phyloP scores from a whole-genome alignment of 2,113 vertebrate genomes.

The Leucosticte australis region DNA sequence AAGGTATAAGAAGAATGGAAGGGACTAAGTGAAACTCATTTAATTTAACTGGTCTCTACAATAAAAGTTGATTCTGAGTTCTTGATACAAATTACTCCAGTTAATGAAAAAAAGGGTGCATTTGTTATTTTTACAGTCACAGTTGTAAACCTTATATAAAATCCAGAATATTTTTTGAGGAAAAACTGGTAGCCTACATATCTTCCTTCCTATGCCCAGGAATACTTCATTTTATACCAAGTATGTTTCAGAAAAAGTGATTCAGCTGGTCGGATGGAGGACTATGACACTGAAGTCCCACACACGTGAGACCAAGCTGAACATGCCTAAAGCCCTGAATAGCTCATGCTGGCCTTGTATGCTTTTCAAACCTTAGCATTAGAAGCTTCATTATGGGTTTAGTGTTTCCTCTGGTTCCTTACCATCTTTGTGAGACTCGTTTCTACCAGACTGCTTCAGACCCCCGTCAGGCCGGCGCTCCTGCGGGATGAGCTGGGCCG shows the following conservation, averaged over 20 bases:
- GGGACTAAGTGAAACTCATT: background rate
- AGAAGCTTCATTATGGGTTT: background rate
- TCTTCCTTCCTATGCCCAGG: background rate
- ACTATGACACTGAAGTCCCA: background rate
- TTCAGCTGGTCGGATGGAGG: background rate
- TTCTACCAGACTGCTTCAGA: background rate
- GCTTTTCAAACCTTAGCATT: background rate
- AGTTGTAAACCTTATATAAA: background rate
- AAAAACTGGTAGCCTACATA: background rate
- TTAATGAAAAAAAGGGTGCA: background rate
- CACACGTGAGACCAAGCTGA: background rate
- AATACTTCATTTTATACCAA: background rate
- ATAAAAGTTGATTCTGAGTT: background rate
- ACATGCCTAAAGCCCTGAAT: background rate
- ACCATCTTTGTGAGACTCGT: background rate
- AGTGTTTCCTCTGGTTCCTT: background rate
- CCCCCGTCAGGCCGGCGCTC: fast-evolving
- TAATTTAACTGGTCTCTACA: background rate
- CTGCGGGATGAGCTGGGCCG: background rate
- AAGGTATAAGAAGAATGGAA: background rate
- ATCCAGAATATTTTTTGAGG: background rate
- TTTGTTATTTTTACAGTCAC: background rate
- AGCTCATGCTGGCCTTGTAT: background rate
- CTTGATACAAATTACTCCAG: background rate
- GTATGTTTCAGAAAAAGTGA: background rate